Percentiles rank a stretch among this genome's conserved stretches.
phyloP scores from a whole-genome alignment of 2,888 invertebrate species.

The Strigamia maritima region DNA sequence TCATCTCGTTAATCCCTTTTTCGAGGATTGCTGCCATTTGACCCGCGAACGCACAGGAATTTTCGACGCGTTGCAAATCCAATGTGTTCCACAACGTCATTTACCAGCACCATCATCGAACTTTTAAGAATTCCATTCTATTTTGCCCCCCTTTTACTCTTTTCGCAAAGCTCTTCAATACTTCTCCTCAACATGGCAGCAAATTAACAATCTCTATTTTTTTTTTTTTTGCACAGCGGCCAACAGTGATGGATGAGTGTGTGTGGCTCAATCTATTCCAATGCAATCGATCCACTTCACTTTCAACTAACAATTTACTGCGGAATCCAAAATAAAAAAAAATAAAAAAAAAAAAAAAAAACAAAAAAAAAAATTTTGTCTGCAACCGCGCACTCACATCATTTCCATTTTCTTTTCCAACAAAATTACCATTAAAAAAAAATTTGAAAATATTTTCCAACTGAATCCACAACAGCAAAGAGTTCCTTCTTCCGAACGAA shows the following conservation, averaged over 20 bases:
- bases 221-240: neutral
- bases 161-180: neutral
- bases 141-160: neutral
- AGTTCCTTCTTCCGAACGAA: neutral
- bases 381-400: neutral
- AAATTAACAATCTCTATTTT: constrained; percentile 21
- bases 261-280: constrained; percentile 11
- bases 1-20: neutral
- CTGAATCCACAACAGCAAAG: neutral
- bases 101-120: neutral
- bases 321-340: neutral
- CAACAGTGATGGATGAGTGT: constrained; percentile 20
- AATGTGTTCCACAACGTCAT: constrained; percentile 13
- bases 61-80: constrained; percentile 25
- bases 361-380: neutral
- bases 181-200: neutral
- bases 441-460: neutral
- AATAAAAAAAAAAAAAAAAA: neutral
- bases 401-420: neutral
- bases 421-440: neutral
- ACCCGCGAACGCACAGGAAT: neutral
- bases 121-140: constrained; percentile 6
- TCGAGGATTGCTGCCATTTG: neutral
- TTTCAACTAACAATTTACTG: constrained; percentile 8
- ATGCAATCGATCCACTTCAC: constrained; percentile 22